Conservation (phyloP, 2,113 vertebrate genomes). For the Calyptommatus sinebrachiatus region DNA sequence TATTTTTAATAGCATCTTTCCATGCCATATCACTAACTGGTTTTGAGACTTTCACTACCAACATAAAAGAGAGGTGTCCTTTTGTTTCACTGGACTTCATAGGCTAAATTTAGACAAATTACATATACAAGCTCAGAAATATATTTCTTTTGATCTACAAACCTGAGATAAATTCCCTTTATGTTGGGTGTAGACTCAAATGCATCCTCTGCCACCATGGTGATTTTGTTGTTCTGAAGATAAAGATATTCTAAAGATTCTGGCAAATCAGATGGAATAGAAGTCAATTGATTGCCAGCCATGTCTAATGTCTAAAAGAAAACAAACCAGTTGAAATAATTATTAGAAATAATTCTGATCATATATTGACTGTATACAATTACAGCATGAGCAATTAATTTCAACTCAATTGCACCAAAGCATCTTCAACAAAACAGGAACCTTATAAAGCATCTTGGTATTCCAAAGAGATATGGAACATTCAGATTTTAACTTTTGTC, state of each 20-base stretch:
- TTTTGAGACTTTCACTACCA: background rate
- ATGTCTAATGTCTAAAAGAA: slow-evolving; percentile 86
- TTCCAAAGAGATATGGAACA: too few relatives aligned
- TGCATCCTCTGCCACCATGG: slow-evolving; percentile 75
- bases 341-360: background rate
- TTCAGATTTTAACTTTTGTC: too few relatives aligned
- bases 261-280: slow-evolving; percentile 86
- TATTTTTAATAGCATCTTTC: background rate
- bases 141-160: background rate
- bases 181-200: slow-evolving; percentile 93
- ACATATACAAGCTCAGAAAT: background rate
- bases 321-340: slow-evolving; percentile 27
- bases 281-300: slow-evolving; percentile 87
- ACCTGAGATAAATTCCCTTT: slow-evolving; percentile 95
- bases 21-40: background rate
- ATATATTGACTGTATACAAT: background rate
- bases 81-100: background rate
- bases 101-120: background rate
- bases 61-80: background rate
- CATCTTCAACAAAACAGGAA: too few relatives aligned
- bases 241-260: slow-evolving; percentile 91
- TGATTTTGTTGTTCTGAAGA: slow-evolving; percentile 91
- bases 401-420: too few relatives aligned
- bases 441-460: too few relatives aligned
- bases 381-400: too few relatives aligned